phyloP scores from a whole-genome alignment of 2,888 invertebrate species.

The Diaperis boleti region DNA sequence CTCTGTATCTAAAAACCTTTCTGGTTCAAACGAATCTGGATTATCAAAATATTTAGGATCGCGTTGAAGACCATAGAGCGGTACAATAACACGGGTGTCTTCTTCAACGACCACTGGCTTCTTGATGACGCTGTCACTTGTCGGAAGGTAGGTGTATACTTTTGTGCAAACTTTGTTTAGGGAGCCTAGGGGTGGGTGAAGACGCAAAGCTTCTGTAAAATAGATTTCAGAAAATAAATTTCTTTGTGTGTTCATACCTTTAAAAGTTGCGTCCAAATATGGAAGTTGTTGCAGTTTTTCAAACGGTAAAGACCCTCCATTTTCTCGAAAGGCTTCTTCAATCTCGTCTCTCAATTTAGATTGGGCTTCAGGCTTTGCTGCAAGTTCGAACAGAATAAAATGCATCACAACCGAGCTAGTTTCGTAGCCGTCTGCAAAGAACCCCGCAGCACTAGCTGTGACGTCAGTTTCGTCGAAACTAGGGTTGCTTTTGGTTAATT shows the following conservation, averaged over 20 bases:
- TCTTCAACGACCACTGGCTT: slow-evolving; percentile 41
- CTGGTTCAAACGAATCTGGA: slow-evolving; percentile 47
- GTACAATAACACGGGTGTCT: slow-evolving; percentile 46
- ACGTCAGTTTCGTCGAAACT: slow-evolving; percentile 55
- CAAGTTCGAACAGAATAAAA: slow-evolving; percentile 63
- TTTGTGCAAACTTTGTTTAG: slow-evolving; percentile 49
- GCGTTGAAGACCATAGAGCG: slow-evolving; percentile 43
- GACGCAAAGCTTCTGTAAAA: slow-evolving; percentile 46
- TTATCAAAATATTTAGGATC: slow-evolving; percentile 48
- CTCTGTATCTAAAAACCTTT: slow-evolving; percentile 52
- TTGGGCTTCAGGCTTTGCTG: slow-evolving; percentile 63
- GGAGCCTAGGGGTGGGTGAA: slow-evolving; percentile 51
- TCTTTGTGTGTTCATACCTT: slow-evolving; percentile 47
- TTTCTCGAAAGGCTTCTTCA: slow-evolving; percentile 50
- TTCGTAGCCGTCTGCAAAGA: slow-evolving; percentile 67
- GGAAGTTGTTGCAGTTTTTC: slow-evolving; percentile 65
- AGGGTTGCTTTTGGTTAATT: slow-evolving; percentile 52
- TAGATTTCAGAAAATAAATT: no score
- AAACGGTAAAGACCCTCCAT: slow-evolving; percentile 61
- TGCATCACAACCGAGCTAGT: slow-evolving; percentile 64
- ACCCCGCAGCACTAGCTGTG: slow-evolving; percentile 62
- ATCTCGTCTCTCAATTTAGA: slow-evolving; percentile 64
- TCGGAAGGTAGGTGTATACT: slow-evolving; percentile 44
- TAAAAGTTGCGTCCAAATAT: slow-evolving; percentile 65
- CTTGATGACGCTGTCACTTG: slow-evolving; percentile 34